A percentile compares a stretch with the other conserved stretches of the same genome.
These are phyloP conservation scores for Hyperopisus bebe DNA, from an alignment of 2,113 vertebrate species.

Conservation along the genomic window DNA sequence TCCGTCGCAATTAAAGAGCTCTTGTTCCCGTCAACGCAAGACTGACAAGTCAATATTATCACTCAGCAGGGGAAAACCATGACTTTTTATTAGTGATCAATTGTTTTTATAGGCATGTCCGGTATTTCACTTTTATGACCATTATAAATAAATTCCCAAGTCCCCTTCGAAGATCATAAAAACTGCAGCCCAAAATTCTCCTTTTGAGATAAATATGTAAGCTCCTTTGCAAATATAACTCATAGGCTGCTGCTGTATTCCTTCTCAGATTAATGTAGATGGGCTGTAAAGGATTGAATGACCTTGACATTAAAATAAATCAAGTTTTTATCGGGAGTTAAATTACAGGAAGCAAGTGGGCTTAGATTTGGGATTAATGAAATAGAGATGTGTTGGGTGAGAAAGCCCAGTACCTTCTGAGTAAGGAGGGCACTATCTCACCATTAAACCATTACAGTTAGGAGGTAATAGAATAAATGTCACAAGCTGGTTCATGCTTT, in stretches of 20 bases:
- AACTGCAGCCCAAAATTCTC: background rate
- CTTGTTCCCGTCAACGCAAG: background rate
- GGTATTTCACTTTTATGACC: background rate
- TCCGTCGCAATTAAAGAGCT: background rate
- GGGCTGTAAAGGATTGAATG: background rate
- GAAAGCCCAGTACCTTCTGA: background rate
- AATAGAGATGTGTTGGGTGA: background rate
- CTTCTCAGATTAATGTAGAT: background rate
- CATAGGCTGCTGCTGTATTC: background rate
- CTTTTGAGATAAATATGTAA: background rate
- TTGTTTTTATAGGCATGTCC: background rate
- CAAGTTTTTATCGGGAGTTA: background rate
- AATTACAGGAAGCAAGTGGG: background rate
- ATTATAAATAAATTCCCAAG: background rate
- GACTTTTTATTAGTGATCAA: background rate
- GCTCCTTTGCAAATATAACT: background rate
- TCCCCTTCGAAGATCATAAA: background rate
- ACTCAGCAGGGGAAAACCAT: background rate
- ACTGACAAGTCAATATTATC: background rate
- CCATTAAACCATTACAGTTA: background rate
- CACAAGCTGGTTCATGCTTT: background rate
- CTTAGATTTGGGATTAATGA: slow-evolving; percentile 2
- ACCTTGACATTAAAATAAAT: background rate
- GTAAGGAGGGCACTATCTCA: background rate
- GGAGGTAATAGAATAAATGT: background rate